phyloP scores from a whole-genome alignment of 2,888 invertebrate genomes.

The Arge pagana region DNA sequence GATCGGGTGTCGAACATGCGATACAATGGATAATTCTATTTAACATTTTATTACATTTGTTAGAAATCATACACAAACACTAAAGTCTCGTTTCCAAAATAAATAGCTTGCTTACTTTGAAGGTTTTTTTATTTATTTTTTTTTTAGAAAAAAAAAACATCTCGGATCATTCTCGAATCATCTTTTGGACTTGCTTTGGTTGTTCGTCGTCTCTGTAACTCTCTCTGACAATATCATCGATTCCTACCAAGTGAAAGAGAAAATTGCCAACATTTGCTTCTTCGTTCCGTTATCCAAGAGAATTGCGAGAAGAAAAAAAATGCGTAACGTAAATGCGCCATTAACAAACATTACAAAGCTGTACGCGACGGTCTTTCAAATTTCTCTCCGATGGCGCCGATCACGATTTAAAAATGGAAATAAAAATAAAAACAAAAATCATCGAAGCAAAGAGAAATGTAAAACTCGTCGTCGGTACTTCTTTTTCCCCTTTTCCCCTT shows the following conservation, averaged over 20 bases:
- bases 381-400: neutral
- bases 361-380: constrained; percentile 15
- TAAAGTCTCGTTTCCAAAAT: constrained; percentile 43
- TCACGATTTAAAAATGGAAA: neutral
- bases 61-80: constrained; percentile 55
- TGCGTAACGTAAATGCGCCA: constrained; percentile 50
- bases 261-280: constrained; percentile 16
- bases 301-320: constrained; percentile 43
- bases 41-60: constrained; percentile 55
- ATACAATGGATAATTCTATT: constrained; percentile 34
- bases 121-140: constrained; percentile 7
- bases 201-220: too few species aligned
- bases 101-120: constrained; percentile 37
- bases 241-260: constrained; percentile 12
- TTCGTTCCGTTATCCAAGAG: constrained; percentile 28
- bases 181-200: too few species aligned
- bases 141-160: too few species aligned
- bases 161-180: too few species aligned
- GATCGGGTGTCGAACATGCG: too few species aligned
- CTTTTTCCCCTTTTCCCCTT: too few species aligned
- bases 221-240: too few species aligned
- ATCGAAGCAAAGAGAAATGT: too few species aligned
- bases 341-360: constrained; percentile 44
- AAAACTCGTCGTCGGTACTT: too few species aligned
- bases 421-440: neutral